Conservation (phyloP, 2,888 invertebrate species). For the Nomada fabriciana region DNA sequence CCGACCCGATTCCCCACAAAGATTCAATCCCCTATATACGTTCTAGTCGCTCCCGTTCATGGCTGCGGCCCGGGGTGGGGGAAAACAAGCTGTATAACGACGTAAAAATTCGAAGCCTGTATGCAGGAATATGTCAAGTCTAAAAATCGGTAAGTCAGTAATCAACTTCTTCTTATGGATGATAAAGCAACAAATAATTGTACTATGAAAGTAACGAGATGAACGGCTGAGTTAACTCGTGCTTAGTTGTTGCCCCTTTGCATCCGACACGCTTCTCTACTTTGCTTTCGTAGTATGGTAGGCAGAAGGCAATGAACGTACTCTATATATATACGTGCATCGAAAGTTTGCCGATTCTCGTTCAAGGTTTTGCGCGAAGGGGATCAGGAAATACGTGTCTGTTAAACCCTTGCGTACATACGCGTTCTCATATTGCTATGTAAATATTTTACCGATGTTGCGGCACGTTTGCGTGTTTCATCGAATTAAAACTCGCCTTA, state of each 20-base stretch:
- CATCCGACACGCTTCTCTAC: conserved; percentile 56
- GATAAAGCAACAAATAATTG: conserved; percentile 9
- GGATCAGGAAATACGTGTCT: conserved; percentile 11
- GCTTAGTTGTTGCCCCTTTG: conserved; percentile 50
- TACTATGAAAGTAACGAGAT: conserved; percentile 18
- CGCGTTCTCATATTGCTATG: conserved; percentile 9
- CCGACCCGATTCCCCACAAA: conserved; percentile 66
- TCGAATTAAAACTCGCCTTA: not conserved
- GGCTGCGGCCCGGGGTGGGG: conserved; percentile 80
- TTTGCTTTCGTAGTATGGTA: conserved; percentile 60
- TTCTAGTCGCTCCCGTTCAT: conserved; percentile 75
- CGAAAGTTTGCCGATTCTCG: conserved; percentile 39
- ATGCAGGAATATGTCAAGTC: conserved; percentile 87
- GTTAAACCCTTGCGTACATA: conserved; percentile 16
- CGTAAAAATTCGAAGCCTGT: conserved; percentile 76
- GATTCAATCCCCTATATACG: conserved; percentile 72
- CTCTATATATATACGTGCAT: conserved; percentile 51
- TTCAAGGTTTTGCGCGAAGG: conserved; percentile 21
- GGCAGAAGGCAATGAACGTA: conserved; percentile 57
- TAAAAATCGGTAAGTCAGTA: conserved; percentile 86
- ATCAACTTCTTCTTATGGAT: not conserved
- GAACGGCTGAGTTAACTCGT: conserved; percentile 50
- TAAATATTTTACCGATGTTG: conserved; percentile 34
- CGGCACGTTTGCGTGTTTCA: conserved; percentile 24
- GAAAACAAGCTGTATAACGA: conserved; percentile 80